Conservation (phyloP, 2,888 invertebrate species). For the Macropis europaea region DNA sequence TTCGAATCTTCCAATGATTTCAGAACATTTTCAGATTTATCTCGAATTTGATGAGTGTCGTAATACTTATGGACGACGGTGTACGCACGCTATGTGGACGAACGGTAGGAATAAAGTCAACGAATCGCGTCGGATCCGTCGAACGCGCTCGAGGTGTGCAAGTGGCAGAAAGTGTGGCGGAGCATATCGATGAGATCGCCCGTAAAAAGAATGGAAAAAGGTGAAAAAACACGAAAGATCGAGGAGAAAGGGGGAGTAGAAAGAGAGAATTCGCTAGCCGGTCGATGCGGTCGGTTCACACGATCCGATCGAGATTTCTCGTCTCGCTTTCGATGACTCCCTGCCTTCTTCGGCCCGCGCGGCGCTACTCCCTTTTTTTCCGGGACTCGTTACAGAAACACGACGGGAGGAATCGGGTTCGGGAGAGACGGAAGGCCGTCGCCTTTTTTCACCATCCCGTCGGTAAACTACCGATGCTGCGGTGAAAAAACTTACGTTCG, state of each 20-base stretch:
- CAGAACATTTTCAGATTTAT: no score
- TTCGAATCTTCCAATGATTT: no score
- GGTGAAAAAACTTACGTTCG: constrained; percentile 16
- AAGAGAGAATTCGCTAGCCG: constrained; percentile 35
- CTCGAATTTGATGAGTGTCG: no score
- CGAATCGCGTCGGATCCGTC: neutral
- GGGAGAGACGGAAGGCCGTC: constrained; percentile 24
- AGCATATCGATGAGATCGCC: no score
- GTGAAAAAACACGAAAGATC: neutral
- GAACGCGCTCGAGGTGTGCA: neutral
- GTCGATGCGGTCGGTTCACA: constrained; percentile 41
- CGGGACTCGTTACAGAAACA: constrained; percentile 33
- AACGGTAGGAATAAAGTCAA: neutral
- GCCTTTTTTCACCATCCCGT: constrained; percentile 17
- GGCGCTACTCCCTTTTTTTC: constrained; percentile 6
- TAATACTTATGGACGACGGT: no score
- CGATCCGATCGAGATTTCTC: constrained; percentile 40
- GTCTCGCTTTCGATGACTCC: constrained; percentile 36
- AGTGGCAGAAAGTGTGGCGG: neutral
- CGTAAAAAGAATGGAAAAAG: neutral
- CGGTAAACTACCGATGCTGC: constrained; percentile 14
- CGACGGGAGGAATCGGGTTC: constrained; percentile 10
- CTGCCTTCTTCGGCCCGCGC: neutral
- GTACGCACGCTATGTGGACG: no score
- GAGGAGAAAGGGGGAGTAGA: neutral